Evolutionary conservation across 2,113 vertebrate genomes (phyloP), one percentile per base, ranked within the genome.

Genomic region (Phyllostomus hastatus): DNA sequence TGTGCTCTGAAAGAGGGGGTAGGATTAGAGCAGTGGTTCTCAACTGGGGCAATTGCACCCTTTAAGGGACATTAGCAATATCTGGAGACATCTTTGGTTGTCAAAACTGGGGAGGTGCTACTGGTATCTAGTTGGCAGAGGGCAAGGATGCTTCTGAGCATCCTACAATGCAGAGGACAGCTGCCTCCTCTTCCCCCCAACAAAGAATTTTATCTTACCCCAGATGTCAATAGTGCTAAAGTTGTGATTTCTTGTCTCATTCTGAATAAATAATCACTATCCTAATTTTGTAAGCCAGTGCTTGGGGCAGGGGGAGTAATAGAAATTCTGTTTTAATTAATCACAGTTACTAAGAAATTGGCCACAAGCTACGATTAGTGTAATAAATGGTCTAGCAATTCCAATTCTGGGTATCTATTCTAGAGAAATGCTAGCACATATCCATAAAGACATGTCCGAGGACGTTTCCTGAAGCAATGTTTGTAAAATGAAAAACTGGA

Each of bases 401-500:
- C n/a, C 54, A 84, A 69, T 64, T 75, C 15, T 91, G 91, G 52
- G 31, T 69, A 73, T 87, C 35, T 87, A 22, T 52, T 14, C 66
- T 84, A 89, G 48, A 93, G 54, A 91, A 84, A 95, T 88, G 20
- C 31, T 69, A 85, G 5, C 33, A 41, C 16, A 3, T 76, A 43
- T 14, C 69, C 20, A 91, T 84, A 64, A 88, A 75, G 90, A 89
- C 5, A 28, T 41, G 12, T 33, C 28, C 57, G 46, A 80, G 20
- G 48, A 69, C 73, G 15, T 59, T 59, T 28, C 43, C 50, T 72
- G 64, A 94, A 94, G 66, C 54, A 57, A 9, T 61, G 28, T 67
- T 66, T 50, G 35, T 89, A 85, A 89, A 95, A 87, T 79, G 69
- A 87, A 95, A 93, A 87, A 83, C 0, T 86, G 43, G 66, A 90